Conservation (phyloP, 1,140 invertebrate species). For the Galendromus occidentalis region DNA sequence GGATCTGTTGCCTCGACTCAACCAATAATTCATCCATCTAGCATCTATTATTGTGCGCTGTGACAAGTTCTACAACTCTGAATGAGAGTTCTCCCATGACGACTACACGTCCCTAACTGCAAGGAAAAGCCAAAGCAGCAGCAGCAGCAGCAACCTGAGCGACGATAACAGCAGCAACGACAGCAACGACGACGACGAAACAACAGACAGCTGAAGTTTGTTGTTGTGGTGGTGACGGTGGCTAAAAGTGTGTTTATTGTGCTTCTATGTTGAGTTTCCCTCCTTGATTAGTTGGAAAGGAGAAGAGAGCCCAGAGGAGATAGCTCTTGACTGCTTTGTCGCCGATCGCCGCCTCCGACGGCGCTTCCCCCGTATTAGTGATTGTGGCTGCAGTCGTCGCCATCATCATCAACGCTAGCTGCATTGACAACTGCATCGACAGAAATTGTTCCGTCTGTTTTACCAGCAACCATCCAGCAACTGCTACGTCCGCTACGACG, state of each 20-base stretch:
- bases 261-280: background rate
- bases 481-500: background rate
- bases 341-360: background rate
- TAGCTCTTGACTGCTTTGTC: background rate
- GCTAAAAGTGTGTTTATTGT: background rate
- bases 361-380: background rate
- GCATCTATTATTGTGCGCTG: no score
- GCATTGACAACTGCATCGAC: background rate
- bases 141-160: background rate
- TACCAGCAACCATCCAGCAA: background rate
- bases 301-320: background rate
- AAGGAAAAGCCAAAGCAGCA: background rate
- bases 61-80: no score
- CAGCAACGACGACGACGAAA: background rate
- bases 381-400: no score
- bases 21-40: no score
- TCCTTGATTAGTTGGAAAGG: background rate
- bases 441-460: background rate
- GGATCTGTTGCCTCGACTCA: no score
- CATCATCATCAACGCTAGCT: background rate
- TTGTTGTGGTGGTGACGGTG: background rate
- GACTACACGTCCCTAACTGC: no score
- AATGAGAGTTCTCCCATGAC: no score
- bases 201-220: background rate
- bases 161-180: background rate